Percentiles rank a stretch among this genome's conserved stretches.
These are phyloP conservation scores for Scaptomyza caliginosa DNA, from an alignment of 2,888 invertebrate genomes.

Conservation along the genomic window DNA sequence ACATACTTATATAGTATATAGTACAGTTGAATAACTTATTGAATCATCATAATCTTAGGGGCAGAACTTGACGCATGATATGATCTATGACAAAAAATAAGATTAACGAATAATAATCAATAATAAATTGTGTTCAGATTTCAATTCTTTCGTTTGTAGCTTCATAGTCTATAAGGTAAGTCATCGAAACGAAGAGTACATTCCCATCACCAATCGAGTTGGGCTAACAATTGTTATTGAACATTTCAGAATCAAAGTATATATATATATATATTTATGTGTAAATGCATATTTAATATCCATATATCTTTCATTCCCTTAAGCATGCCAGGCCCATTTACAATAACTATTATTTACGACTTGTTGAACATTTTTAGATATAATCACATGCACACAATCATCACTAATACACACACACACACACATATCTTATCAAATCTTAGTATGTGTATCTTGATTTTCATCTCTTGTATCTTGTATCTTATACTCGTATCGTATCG, in stretches of 20 bases:
- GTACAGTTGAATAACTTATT: conserved; percentile 10
- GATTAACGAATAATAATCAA: conserved; percentile 15
- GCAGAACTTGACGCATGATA: conserved; percentile 21
- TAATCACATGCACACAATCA: conserved; percentile 14
- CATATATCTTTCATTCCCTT: neutral
- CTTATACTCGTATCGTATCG: conserved; percentile 16
- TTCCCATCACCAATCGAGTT: conserved; percentile 4
- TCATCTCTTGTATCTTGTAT: conserved; percentile 39
- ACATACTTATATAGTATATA: neutral
- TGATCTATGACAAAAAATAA: neutral
- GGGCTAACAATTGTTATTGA: neutral
- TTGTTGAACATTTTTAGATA: no score
- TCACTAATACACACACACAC: neutral
- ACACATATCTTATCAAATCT: conserved; percentile 11
- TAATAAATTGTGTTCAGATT: conserved; percentile 12
- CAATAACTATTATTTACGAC: neutral
- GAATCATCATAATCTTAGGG: neutral
- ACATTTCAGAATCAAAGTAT: conserved; percentile 4
- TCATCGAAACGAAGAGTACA: conserved; percentile 14
- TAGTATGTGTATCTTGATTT: conserved; percentile 45
- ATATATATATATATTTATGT: neutral
- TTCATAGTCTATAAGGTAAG: conserved; percentile 32
- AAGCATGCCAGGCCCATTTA: conserved; percentile 20
- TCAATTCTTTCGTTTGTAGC: conserved; percentile 30
- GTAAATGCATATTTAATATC: neutral